Base-by-base conservation (phyloP, 1,140 invertebrate species). In the Neodiprion fabricii region DNA sequence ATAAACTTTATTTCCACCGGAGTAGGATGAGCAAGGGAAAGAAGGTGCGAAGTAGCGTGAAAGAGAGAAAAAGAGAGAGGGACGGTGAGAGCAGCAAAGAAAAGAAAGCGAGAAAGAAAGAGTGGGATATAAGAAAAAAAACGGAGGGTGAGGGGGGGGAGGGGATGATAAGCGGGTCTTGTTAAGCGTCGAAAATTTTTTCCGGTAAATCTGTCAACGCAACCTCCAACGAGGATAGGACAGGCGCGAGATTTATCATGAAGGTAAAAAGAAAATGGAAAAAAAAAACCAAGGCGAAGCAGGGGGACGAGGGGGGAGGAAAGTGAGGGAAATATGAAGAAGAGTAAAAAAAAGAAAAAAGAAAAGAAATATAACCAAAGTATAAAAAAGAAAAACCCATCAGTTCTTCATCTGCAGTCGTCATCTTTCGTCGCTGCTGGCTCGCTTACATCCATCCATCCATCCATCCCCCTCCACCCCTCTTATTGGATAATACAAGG, bases 221-320 rank as follows among this genome's bases (percentile, higher is more conserved):
- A 12, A 69, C 53, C 53, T 61, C n/a, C 11, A 14, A 61, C 53
- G 67, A 77, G 80, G 77, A 75, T 50, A 47, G 40, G 49, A 61
- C 10, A 47, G 40, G 67, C 65, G 72, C 66, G 77, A 84, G 81
- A 84, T 83, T 84, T 84, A 82, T 84, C 75, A 72, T 66, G 10
- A 12, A 72, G 79, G 77, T 81, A 80, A 83, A 77, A 80, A 78
- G 75, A 76, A 72, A 77, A 70, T 49, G 68, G 72, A 72, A 67
- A 53, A 69, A 70, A 79, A 79, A 79, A 80, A 80, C 77, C 78
- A 81, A 73, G 61, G 67, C 74, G 1, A 5, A 5, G 28, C 28
- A 40, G 28, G 5, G 28, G 28, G 28, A 3, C 0, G 28, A 5
- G 28, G 28, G 28, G 5, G 28, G 28, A 5, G 28, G 1, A 5